These are phyloP conservation scores for Clarias pachynema DNA, from an alignment of 2,797 vertebrate species.

Conservation along the genomic window DNA sequence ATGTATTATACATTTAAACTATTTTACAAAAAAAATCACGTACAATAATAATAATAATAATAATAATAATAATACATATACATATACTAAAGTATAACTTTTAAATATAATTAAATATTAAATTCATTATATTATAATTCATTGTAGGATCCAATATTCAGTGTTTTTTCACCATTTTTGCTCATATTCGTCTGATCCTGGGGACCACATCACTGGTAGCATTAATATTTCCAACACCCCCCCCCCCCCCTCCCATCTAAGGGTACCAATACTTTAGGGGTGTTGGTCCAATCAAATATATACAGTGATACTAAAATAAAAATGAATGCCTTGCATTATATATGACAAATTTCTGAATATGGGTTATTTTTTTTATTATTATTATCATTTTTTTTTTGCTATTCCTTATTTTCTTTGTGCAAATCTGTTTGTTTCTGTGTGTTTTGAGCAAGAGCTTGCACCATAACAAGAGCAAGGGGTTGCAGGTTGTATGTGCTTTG, in stretches of 20 bases:
- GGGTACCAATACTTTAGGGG: not conserved
- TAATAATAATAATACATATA: not conserved
- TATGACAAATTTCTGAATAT: not conserved
- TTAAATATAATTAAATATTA: not conserved
- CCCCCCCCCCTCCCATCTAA: too few relatives aligned
- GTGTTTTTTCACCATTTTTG: not conserved
- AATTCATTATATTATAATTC: not conserved
- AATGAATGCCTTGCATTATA: not conserved
- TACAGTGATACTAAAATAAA: not conserved
- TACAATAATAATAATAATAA: not conserved
- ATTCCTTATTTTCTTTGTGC: conserved; percentile 21
- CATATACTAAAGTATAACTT: not conserved
- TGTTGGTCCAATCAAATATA: not conserved
- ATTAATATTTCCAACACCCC: not conserved
- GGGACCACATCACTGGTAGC: not conserved
- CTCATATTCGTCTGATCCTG: not conserved
- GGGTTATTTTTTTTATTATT: not conserved
- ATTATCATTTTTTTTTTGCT: not conserved
- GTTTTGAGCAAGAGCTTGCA: conserved; percentile 21
- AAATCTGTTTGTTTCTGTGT: conserved; percentile 16
- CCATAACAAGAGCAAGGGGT: conserved; percentile 7
- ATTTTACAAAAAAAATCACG: not conserved
- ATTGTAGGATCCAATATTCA: not conserved
- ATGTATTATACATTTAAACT: not conserved
- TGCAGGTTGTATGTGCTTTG: conserved; percentile 47